Evolutionary conservation across 2,797 vertebrate species (phyloP), one percentile per base, ranked within the genome.

Genomic region (Enteromius paludinosus): DNA sequence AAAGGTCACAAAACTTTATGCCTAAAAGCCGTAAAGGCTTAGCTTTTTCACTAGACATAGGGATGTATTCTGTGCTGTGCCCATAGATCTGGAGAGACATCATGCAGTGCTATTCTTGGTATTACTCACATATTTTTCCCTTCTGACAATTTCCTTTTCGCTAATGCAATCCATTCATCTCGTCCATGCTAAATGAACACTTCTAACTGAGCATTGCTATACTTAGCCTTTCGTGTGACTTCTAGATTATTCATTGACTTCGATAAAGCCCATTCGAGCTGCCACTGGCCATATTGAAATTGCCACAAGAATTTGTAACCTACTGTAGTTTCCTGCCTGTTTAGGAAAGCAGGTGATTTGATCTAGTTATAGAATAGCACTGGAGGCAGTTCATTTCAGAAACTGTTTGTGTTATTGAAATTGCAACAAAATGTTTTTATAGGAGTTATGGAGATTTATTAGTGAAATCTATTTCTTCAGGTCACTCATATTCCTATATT

Each of bases 291-390:
- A 1, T 38, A 20, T 41, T 80, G 14, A 81, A 52, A 62, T 49
- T 73, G 56, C 38, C 15, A 72, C 54, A 47, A 23, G 41, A 81
- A 47, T 43, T 3, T 62, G 14, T 52, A 45, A 65, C 66, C 68
- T 78, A n/a, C n/a, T n/a, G n/a, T n/a, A 72, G 30, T 79, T 73
- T 54, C 12, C 23, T 54, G n/a, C 15, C 41, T 38, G 14, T 41
- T 28, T 49, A 70, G 17, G 30, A 49, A 68, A 20, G 25, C 47
- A 68, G 49, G 54, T 38, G 43, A 45, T 84, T 81, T 81, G 41
- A 82, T 65, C 61, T 65, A 62, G 69, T 61, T 79, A 59, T 78
- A 6, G 47, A 66, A 45, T 41, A 33, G 3, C 25, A 30, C 49
- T 25, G 17, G 45, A 74, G 11, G 17, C 35, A 70, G 3, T 79